These are phyloP conservation scores for Mamestra brassicae DNA, from an alignment of 2,888 invertebrate genomes.

Conservation along the genomic window DNA sequence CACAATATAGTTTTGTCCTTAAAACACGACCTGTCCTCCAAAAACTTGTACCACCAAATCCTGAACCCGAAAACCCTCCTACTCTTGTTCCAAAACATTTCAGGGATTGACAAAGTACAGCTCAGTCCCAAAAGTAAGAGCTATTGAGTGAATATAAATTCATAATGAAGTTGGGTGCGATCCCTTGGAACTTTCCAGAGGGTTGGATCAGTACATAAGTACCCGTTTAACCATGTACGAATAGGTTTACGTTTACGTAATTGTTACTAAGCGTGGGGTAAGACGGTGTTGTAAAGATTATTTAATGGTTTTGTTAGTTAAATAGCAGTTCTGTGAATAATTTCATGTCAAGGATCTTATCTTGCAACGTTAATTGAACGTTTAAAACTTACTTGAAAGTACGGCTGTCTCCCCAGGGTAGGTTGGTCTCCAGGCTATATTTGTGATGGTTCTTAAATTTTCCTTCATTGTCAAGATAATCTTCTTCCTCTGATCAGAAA, in stretches of 20 bases:
- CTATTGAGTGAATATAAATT: conserved; percentile 87
- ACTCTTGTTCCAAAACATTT: conserved; percentile 63
- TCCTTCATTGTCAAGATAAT: too few species aligned
- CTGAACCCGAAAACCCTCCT: conserved; percentile 24
- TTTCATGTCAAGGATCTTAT: too few species aligned
- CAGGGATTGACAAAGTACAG: conserved; percentile 75
- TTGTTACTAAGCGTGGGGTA: conserved; percentile 33
- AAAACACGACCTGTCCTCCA: not conserved
- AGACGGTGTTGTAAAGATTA: conserved; percentile 3
- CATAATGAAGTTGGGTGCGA: conserved; percentile 78
- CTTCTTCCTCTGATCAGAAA: too few species aligned
- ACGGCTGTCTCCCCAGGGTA: too few species aligned
- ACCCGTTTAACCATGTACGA: conserved; percentile 52
- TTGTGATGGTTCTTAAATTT: too few species aligned
- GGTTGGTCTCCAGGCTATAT: too few species aligned
- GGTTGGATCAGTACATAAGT: conserved; percentile 60
- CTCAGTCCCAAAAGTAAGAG: conserved; percentile 70
- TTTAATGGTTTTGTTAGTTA: conserved; percentile 13
- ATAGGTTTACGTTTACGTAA: conserved; percentile 39
- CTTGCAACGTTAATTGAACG: too few species aligned
- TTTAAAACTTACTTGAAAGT: too few species aligned
- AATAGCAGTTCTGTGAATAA: not conserved
- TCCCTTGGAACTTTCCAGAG: conserved; percentile 71
- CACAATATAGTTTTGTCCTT: not conserved
- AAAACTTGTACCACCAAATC: conserved; percentile 18